A percentile compares a stretch with the other conserved stretches of the same genome.
Evolutionary conservation across 1,140 invertebrate genomes (phyloP).

Genomic region (Diorhabda elongata): DNA sequence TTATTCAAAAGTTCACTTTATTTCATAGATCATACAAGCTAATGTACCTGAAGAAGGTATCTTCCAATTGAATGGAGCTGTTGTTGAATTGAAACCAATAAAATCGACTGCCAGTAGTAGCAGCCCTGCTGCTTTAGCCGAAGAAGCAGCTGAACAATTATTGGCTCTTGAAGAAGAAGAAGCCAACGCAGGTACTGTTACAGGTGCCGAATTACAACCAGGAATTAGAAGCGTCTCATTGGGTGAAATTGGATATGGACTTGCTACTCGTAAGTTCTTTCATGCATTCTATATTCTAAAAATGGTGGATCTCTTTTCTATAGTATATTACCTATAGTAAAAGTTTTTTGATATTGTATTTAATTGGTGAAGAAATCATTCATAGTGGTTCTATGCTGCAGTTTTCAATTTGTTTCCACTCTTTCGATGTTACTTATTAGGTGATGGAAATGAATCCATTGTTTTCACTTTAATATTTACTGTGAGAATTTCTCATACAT

Average conservation of each 20-base stretch:
- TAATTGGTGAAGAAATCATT: too few species aligned
- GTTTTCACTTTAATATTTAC: too few species aligned
- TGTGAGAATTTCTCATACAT: too few species aligned
- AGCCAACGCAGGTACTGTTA: slow-evolving; percentile 10
- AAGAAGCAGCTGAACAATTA: slow-evolving; percentile 36
- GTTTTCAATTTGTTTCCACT: too few species aligned
- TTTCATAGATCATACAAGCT: slow-evolving; percentile 10
- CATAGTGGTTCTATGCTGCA: too few species aligned
- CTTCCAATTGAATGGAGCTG: slow-evolving; percentile 35
- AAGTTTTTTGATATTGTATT: too few species aligned
- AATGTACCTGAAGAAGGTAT: slow-evolving; percentile 36
- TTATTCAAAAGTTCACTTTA: not conserved
- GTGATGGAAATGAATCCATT: too few species aligned
- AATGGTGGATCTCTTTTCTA: too few species aligned
- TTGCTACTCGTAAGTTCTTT: slow-evolving; percentile 29
- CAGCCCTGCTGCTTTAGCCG: slow-evolving; percentile 24
- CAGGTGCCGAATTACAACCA: slow-evolving; percentile 11
- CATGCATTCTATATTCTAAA: too few species aligned
- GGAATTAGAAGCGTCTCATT: slow-evolving; percentile 29
- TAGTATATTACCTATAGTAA: too few species aligned
- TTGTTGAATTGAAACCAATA: slow-evolving; percentile 39
- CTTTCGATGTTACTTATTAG: too few species aligned
- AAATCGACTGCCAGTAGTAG: slow-evolving; percentile 9
- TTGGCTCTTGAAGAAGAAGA: slow-evolving; percentile 26
- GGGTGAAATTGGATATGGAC: slow-evolving; percentile 35